Conservation (phyloP, 2,113 vertebrate species). For the Labeo rohita region DNA sequence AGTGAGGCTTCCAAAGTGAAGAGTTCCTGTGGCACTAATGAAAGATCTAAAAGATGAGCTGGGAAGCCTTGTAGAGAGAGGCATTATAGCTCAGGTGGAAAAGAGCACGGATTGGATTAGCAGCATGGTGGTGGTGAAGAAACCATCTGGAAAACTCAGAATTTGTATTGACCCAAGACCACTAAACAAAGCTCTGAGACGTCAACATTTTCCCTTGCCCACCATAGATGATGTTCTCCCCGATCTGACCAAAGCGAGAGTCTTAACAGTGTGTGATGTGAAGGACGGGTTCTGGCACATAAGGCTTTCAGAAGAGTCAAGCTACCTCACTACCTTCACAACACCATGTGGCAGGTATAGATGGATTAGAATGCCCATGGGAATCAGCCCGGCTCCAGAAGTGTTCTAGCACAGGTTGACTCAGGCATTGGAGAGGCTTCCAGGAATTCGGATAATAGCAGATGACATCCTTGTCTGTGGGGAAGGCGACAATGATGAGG, state of each 20-base stretch:
- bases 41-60: conserved; percentile 40
- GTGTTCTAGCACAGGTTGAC: conserved; percentile 38
- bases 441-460: conserved; percentile 40
- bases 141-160: conserved; percentile 32
- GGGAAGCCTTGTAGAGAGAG: conserved; percentile 24
- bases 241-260: conserved; percentile 34
- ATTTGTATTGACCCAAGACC: conserved; percentile 31
- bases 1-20: background rate
- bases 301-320: background rate
- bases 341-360: conserved; percentile 19
- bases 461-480: conserved; percentile 47
- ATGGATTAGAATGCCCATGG: conserved; percentile 43
- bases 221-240: conserved; percentile 42
- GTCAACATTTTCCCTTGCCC: conserved; percentile 30
- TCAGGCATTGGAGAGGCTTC: conserved; percentile 21
- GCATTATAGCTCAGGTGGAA: conserved; percentile 32
- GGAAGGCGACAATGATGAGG: conserved; percentile 32
- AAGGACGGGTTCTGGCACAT: conserved; percentile 46
- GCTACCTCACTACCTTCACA: background rate
- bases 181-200: background rate
- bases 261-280: conserved; percentile 43
- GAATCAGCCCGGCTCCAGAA: conserved; percentile 27
- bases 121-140: conserved; percentile 38
- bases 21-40: conserved; percentile 20
- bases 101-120: conserved; percentile 47